A percentile compares a stretch with the other conserved stretches of the same genome.
Evolutionary conservation across 2,797 vertebrate species (phyloP).

Genomic region (Pseudopleuronectes americanus): DNA sequence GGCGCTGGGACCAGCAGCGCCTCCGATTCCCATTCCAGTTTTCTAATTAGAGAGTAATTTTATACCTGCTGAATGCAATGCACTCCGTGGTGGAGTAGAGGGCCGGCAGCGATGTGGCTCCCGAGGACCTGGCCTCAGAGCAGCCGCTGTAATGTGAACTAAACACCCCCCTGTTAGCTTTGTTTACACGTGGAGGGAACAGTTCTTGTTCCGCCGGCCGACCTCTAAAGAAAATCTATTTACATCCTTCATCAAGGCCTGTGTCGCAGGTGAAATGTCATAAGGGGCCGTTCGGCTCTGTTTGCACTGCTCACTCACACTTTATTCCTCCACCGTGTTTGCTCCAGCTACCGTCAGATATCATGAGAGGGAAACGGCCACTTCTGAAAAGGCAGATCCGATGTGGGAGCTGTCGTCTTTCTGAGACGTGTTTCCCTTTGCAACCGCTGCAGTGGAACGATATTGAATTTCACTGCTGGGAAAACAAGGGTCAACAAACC

Average conservation of each 20-base stretch:
- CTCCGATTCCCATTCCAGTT: conserved; percentile 48
- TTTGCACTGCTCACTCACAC: conserved; percentile 24
- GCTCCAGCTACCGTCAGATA: conserved; percentile 23
- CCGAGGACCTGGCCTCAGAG: conserved; percentile 32
- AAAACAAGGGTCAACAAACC: conserved; percentile 33
- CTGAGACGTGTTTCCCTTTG: conserved; percentile 5
- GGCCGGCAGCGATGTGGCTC: conserved; percentile 47
- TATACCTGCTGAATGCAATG: conserved; percentile 63
- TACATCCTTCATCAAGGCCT: conserved; percentile 35
- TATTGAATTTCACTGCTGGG: conserved; percentile 25
- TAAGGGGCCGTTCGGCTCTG: conserved; percentile 36
- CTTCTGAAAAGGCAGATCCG: conserved; percentile 35
- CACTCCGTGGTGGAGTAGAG: conserved; percentile 50
- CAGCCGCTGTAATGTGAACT: conserved; percentile 41
- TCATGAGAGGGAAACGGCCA: conserved; percentile 19
- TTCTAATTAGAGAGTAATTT: conserved; percentile 65
- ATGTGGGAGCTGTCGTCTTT: conserved; percentile 26
- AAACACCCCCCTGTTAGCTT: conserved; percentile 42
- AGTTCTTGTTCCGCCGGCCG: conserved; percentile 21
- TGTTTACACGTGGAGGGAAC: conserved; percentile 56
- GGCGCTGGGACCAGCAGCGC: conserved; percentile 32
- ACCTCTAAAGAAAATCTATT: conserved; percentile 45
- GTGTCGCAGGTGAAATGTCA: conserved; percentile 40
- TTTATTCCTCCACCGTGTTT: conserved; percentile 26
- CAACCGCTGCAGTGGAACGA: conserved; percentile 12